Evolutionary conservation across 2,888 invertebrate species (phyloP).

Genomic region (Dioctria linearis): DNA sequence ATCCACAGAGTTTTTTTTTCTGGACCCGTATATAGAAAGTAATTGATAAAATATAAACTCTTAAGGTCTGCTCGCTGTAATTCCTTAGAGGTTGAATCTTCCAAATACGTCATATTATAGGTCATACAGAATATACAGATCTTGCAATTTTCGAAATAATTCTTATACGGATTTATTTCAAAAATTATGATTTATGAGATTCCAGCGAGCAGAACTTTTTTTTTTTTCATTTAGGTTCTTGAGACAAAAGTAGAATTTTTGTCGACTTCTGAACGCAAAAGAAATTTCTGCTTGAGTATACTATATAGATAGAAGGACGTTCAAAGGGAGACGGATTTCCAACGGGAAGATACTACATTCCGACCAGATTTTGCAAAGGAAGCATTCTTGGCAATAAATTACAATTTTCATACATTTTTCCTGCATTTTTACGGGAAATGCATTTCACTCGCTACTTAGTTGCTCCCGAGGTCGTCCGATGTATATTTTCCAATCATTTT

Average conservation of each 20-base stretch:
- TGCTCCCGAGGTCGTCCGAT: neutral
- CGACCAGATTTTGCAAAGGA: neutral
- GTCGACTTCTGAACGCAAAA: neutral
- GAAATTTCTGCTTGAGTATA: no score
- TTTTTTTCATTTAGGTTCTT: constrained; percentile 19
- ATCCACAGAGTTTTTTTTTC: no score
- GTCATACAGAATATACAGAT: no score
- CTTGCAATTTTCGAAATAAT: no score
- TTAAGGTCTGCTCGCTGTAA: no score
- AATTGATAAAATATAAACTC: no score
- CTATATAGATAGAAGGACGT: no score
- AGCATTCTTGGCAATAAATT: constrained; percentile 11
- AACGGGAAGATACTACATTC: neutral
- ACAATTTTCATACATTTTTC: constrained; percentile 33
- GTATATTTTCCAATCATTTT: constrained; percentile 37
- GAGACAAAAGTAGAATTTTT: neutral
- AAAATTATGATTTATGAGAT: constrained; percentile 24
- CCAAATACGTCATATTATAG: no score
- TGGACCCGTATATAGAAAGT: no score
- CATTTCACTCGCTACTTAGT: constrained; percentile 1
- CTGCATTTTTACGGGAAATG: constrained; percentile 31
- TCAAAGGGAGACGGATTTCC: no score
- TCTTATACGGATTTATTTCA: no score
- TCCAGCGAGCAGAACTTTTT: constrained; percentile 9
- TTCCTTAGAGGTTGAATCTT: no score